Percentiles rank a stretch among this genome's conserved stretches.
Evolutionary conservation across 2,113 vertebrate species (phyloP).

Genomic region (Chamaetylas fuelleborni): DNA sequence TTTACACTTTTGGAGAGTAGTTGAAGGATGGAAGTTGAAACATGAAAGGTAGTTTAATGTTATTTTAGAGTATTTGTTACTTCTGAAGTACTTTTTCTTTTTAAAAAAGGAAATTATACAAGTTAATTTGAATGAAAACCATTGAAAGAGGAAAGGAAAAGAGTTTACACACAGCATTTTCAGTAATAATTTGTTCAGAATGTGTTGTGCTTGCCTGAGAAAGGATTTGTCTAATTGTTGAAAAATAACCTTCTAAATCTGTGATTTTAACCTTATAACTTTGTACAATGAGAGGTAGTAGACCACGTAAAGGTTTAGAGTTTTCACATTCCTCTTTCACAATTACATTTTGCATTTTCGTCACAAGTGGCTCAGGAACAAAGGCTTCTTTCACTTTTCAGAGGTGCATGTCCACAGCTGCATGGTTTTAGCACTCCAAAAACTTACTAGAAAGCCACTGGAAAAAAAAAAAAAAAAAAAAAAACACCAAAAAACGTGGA

Average conservation of each 20-base stretch:
- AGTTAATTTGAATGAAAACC: neutral
- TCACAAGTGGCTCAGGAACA: neutral
- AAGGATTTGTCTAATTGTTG: neutral
- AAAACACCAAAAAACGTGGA: neutral
- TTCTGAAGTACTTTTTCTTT: neutral
- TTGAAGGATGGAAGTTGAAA: neutral
- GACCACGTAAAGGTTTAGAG: neutral
- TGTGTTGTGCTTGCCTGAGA: neutral
- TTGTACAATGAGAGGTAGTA: neutral
- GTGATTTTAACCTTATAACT: neutral
- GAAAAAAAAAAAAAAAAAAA: neutral
- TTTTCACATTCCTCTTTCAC: neutral
- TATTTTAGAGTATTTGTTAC: neutral
- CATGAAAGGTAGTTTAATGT: neutral
- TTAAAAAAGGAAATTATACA: neutral
- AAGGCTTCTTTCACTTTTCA: neutral
- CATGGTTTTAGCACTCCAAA: neutral
- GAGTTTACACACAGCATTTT: neutral
- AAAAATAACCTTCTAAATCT: neutral
- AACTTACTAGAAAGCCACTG: neutral
- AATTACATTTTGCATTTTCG: neutral
- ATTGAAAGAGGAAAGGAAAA: neutral
- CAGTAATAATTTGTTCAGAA: neutral
- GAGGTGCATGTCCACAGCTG: neutral
- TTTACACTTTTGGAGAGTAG: neutral